A percentile compares a stretch with the other conserved stretches of the same genome.
Evolutionary conservation across 2,797 vertebrate genomes (phyloP).

Genomic region (Uromys caudimaculatus): DNA sequence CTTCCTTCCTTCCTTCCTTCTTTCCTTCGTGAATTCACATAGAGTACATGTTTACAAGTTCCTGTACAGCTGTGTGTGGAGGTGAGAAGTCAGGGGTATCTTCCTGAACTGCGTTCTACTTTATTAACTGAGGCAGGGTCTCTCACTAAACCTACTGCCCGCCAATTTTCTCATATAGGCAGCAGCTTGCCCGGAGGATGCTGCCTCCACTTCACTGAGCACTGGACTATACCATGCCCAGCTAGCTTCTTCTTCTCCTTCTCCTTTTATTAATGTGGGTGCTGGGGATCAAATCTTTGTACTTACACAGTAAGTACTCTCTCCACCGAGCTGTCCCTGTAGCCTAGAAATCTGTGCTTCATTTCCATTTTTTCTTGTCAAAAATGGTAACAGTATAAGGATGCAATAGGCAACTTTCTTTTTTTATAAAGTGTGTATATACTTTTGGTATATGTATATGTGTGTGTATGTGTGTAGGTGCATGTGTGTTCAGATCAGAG

Average conservation of each 20-base stretch:
- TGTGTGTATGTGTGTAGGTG: background rate
- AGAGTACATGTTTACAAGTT: background rate
- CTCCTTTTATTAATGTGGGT: background rate
- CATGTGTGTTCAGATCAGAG: background rate
- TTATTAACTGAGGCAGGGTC: background rate
- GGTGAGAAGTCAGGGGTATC: background rate
- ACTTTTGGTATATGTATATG: background rate
- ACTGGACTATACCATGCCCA: background rate
- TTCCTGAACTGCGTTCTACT: background rate
- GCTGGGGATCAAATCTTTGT: background rate
- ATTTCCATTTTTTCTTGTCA: conserved; percentile 19
- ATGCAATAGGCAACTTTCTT: background rate
- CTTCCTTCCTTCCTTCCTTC: too few relatives aligned
- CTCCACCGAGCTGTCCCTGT: background rate
- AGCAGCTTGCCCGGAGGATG: background rate
- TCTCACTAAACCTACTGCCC: background rate
- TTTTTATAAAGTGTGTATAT: background rate
- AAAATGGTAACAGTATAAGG: background rate
- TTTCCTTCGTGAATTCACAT: background rate
- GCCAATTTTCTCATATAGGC: background rate
- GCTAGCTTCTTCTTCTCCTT: background rate
- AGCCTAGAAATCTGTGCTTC: background rate
- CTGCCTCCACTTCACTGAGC: background rate
- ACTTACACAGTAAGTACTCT: background rate
- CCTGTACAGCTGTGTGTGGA: background rate